Base-by-base conservation (phyloP, 2,888 invertebrate genomes). In the Notodonta ziczac region DNA sequence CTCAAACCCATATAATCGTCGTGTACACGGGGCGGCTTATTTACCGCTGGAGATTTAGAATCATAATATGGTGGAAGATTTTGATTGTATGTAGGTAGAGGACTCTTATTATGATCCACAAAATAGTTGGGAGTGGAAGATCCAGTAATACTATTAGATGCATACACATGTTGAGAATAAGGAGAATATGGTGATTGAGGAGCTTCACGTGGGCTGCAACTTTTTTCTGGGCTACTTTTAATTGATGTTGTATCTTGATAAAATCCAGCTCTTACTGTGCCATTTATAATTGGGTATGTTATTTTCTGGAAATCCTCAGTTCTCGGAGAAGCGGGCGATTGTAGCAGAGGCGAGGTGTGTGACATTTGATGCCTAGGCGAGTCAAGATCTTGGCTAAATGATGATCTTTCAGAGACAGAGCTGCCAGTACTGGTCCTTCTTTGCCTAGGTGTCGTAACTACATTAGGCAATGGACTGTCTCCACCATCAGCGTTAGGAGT, bases 211-310 rank as follows among this genome's bases (percentile, higher is more conserved):
- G 97, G 97, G 81, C 97, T 97, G 79, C 97, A 97, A 72, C 96
- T 97, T 81, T 97, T 97, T 73, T 97, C 97, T 0, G 97, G 97
- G 76, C 97, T 97, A 76, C 97, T 97, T 82, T 97, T 97, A 5
- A 96, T 96, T 0, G 97, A 97, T n/a, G 97, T 96, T 0, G 96
- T 97, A 74, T 98, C 98, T 85, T 98, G 98, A 87, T 98, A 98
- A 85, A 98, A 98, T 5, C 98, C 98, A 46, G 97, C 97, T 72
- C 97, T 94, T 6, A 98, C 96, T 5, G 97, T 96, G 0, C 97
- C 97, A 78, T 97, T 97, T n/a, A 97, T 94, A 13, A 96, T 94
- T 0, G 96, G 96, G 81, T 96, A 96, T 7, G 96, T 94, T n/a
- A 95, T 94, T 72, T 95, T 95, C 75, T 95, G 95, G 66, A 95